A percentile compares a stretch with the other conserved stretches of the same genome.
These are phyloP conservation scores for Amphipyra tragopoginis DNA, from an alignment of 2,888 invertebrate genomes.

Conservation along the genomic window DNA sequence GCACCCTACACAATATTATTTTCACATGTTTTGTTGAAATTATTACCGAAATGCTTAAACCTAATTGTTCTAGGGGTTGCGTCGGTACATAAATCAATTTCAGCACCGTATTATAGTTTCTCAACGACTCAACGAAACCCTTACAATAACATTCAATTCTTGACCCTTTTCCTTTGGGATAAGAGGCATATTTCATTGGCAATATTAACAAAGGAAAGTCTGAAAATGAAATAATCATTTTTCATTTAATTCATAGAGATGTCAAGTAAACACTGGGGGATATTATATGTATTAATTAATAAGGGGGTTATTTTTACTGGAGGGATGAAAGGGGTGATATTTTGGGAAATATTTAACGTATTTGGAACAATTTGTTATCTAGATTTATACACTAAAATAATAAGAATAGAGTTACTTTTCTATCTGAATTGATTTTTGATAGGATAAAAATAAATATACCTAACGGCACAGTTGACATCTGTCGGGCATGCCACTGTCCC, in stretches of 20 bases:
- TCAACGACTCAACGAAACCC: conserved; percentile 28
- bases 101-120: conserved; percentile 57
- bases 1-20: conserved; percentile 12
- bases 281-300: conserved; percentile 57
- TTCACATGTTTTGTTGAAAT: neutral
- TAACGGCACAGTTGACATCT: too few relatives aligned
- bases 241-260: conserved; percentile 75
- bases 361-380: too few relatives aligned
- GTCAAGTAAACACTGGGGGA: conserved; percentile 60
- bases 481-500: too few relatives aligned
- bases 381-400: too few relatives aligned
- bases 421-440: too few relatives aligned
- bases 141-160: conserved; percentile 1
- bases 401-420: too few relatives aligned
- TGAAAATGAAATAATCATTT: conserved; percentile 70
- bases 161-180: fast-evolving
- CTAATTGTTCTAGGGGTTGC: conserved; percentile 53
- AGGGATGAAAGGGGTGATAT: conserved; percentile 23
- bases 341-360: too few relatives aligned
- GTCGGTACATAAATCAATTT: conserved; percentile 63
- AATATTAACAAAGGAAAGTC: conserved; percentile 47
- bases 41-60: conserved; percentile 6
- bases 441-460: too few relatives aligned
- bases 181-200: conserved; percentile 28
- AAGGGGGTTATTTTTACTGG: conserved; percentile 45